Percentiles rank a stretch among this genome's conserved stretches.
Evolutionary conservation across 1,140 invertebrate species (phyloP).

Genomic region (Doryteuthis pealeii): DNA sequence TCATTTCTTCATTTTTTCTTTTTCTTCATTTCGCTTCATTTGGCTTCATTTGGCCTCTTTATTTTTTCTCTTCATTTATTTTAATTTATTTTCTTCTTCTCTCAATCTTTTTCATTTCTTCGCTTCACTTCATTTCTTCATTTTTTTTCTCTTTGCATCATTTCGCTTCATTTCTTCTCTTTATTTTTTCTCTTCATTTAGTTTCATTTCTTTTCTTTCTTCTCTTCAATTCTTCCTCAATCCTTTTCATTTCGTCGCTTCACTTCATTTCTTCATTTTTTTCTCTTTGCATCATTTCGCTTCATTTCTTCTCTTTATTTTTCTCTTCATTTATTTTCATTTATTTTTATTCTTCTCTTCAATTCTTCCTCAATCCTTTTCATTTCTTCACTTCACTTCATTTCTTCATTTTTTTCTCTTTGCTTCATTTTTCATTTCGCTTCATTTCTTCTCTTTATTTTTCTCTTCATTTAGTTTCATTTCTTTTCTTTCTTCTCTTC

Average conservation of each 20-base stretch:
- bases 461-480: background rate
- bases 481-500: background rate
- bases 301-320: background rate
- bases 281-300: too few species aligned
- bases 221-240: too few species aligned
- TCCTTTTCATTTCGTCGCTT: too few species aligned
- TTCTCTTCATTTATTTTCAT: background rate
- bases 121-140: too few species aligned
- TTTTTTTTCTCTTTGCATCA: too few species aligned
- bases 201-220: background rate
- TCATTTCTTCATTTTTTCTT: background rate
- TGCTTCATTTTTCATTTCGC: background rate
- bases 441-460: conserved; percentile 7
- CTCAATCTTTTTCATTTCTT: too few species aligned
- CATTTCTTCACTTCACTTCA: conserved; percentile 9
- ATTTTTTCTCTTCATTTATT: background rate
- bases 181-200: conserved; percentile 24
- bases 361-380: background rate
- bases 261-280: background rate
- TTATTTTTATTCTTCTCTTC: conserved; percentile 10
- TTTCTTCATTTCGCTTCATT: background rate
- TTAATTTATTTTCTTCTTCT: too few species aligned
- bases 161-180: background rate
- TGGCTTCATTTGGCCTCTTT: background rate
- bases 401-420: background rate